A percentile compares a stretch with the other conserved stretches of the same genome.
Evolutionary conservation across 2,888 invertebrate genomes (phyloP).

Genomic region (Xestia ashworthii): DNA sequence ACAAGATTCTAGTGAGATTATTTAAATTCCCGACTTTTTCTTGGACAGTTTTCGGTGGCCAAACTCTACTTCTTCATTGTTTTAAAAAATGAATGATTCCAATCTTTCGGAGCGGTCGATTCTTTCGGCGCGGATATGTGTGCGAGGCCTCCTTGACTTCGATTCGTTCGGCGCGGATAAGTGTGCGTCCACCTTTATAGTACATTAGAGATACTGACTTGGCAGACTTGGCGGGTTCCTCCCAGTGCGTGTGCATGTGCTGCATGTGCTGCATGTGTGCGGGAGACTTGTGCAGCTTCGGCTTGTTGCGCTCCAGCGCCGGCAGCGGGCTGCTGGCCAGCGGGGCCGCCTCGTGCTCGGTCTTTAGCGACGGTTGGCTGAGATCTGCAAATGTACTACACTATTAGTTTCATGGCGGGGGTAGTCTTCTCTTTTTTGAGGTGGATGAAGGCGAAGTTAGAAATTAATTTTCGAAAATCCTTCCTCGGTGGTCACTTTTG

Average conservation of each 20-base stretch:
- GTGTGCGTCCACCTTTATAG: no score
- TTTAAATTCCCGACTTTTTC: no score
- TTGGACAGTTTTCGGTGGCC: no score
- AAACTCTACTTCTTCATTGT: no score
- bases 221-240: slow-evolving; percentile 87
- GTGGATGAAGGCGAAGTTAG: neutral
- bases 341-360: slow-evolving; percentile 79
- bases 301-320: slow-evolving; percentile 65
- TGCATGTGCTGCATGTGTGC: slow-evolving; percentile 84
- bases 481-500: neutral
- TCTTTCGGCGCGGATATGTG: no score
- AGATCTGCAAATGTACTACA: slow-evolving; percentile 88
- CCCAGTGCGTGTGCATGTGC: slow-evolving; percentile 91
- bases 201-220: slow-evolving; percentile 11
- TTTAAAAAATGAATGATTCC: no score
- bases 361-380: slow-evolving; percentile 94
- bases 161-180: no score
- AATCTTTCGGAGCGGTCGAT: no score
- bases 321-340: slow-evolving; percentile 58
- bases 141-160: no score
- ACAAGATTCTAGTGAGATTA: no score
- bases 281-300: slow-evolving; percentile 80
- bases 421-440: no score
- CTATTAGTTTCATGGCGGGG: neutral
- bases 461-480: neutral